Conservation (phyloP, 2,888 invertebrate genomes). For the Drosophila greeni region DNA sequence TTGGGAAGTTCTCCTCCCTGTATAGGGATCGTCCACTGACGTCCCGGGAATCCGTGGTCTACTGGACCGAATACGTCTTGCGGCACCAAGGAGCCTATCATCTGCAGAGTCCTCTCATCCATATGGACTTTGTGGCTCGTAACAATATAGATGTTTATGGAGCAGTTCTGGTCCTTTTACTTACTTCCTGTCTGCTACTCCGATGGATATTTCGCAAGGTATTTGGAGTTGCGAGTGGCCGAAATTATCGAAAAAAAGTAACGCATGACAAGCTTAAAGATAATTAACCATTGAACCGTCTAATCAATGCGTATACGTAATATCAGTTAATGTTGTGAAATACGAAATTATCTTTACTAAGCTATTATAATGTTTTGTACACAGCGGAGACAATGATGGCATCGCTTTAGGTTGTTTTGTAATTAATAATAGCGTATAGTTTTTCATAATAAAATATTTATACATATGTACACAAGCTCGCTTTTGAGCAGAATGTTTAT, state of each 20-base stretch:
- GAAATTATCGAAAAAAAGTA: conserved; percentile 1
- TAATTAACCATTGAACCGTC: neutral
- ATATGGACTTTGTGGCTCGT: conserved; percentile 78
- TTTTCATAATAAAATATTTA: neutral
- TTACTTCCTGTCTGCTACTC: conserved; percentile 1
- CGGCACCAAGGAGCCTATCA: conserved; percentile 80
- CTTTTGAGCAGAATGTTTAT: neutral
- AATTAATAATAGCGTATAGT: neutral
- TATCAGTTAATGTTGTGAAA: conserved; percentile 14
- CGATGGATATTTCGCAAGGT: conserved; percentile 25
- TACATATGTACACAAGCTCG: neutral
- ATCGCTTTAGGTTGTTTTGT: neutral
- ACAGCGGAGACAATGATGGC: neutral
- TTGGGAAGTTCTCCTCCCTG: conserved; percentile 78
- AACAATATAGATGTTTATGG: conserved; percentile 79
- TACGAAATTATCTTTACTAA: neutral
- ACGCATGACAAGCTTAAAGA: conserved; percentile 2
- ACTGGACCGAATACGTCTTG: conserved; percentile 81
- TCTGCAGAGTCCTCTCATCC: conserved; percentile 79
- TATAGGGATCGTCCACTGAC: conserved; percentile 81
- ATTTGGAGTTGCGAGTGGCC: neutral
- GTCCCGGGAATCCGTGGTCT: conserved; percentile 80
- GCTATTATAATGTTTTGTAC: neutral
- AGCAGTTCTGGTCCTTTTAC: conserved; percentile 7
- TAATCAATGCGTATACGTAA: conserved; percentile 10